Evolutionary conservation across 2,113 vertebrate species (phyloP).

Genomic region (Cervus canadensis): DNA sequence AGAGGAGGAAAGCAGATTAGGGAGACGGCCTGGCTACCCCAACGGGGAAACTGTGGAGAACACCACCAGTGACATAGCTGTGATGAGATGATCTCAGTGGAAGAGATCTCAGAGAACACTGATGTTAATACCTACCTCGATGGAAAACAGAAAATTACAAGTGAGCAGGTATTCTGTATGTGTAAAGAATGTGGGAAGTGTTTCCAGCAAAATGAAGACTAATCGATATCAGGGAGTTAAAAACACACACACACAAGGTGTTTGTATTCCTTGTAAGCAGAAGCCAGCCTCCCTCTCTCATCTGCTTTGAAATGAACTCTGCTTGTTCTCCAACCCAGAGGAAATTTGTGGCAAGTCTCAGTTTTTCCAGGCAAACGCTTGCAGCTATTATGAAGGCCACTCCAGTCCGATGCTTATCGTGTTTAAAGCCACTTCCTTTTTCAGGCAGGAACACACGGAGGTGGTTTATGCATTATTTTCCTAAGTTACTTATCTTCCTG

Average conservation of each 20-base stretch:
- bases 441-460: neutral
- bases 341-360: neutral
- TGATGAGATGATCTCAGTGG: neutral
- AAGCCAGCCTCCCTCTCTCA: neutral
- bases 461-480: neutral
- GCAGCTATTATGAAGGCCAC: neutral
- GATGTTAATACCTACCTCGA: neutral
- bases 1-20: neutral
- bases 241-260: neutral
- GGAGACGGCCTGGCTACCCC: neutral
- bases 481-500: neutral
- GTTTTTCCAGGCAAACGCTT: neutral
- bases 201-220: slow-evolving; percentile 25
- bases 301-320: neutral
- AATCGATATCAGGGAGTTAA: neutral
- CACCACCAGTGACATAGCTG: neutral
- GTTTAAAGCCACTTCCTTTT: neutral
- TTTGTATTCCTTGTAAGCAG: neutral
- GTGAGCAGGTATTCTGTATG: neutral
- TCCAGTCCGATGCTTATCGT: rapidly evolving
- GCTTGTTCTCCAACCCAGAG: neutral
- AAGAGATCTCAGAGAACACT: neutral
- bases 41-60: neutral
- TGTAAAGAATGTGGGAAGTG: neutral
- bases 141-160: neutral